Base-by-base conservation (phyloP, 1,140 invertebrate species). In the Notospermus geniculatus region DNA sequence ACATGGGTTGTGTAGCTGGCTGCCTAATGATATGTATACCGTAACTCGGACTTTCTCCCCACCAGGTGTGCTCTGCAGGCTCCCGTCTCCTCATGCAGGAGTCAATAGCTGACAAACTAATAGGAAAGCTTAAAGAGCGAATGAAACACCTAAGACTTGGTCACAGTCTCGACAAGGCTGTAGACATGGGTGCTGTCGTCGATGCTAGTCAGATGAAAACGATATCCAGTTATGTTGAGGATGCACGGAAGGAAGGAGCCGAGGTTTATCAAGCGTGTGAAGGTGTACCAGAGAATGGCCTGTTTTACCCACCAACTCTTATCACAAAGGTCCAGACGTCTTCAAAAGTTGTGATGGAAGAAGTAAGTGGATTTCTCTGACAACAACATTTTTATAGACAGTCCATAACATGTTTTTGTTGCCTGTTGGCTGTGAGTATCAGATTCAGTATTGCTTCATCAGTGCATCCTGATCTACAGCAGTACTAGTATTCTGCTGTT, bases 71-170 rank as follows among this genome's bases (percentile, higher is more conserved):
- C 59, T 84, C 81, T 79, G 79, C 83, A 39, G 78, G 82, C 0
- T 82, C 83, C 17, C 76, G 78, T 54, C 74, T 87, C 13, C 68
- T 87, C 32, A 79, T 86, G 7, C 86, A 87, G 70, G 84, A 86
- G 72, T 76, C 82, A 41, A 72, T 86, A 4, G 83, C 77, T 70
- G 73, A 83, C 27, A 72, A 63, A 57, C 78, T 87, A 64, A 68
- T 83, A 4, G 59, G 72, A 15, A 85, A 84, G 70, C 57, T 87
- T 39, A 83, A 83, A 69, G 60, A 67, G 7, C 73, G 80, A 60
- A 61, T 81, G 60, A 71, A 70, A 5, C 73, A 80, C 30, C 67
- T 86, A 23, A 70, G 76, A 62, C 66, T 84, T 23, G 83, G 84
- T n/a, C 66, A 77, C 60, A 79, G 78, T 59, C 66, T 83, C 27